Base-by-base conservation (phyloP, 2,888 invertebrate genomes). In the Cephus runcator region DNA sequence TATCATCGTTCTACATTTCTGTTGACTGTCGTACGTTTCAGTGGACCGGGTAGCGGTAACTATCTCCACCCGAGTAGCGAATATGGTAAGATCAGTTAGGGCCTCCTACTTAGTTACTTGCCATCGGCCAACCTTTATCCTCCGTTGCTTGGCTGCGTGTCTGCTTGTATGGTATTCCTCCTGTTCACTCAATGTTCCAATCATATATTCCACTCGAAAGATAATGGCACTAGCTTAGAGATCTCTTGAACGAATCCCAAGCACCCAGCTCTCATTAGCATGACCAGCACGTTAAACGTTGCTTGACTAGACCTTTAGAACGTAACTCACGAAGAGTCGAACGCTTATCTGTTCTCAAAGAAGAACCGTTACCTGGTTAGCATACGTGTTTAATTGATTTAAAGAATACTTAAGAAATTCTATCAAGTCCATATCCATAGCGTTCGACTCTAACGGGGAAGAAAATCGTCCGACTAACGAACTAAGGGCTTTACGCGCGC, bases 1-100 rank as follows among this genome's bases (percentile, higher is more conserved):
- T 77, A 77, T 82, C 73, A 76, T 80, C 83, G 83, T 85, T 86
- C 85, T 84, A 85, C 87, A 89, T 85, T 85, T 89, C 86, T 90
- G 88, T 88, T 88, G 84, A 89, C 87, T 89, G 85, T 90, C 90
- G 86, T 91, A 90, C 90, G 87, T 91, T 91, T 91, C 91, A 91
- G 91, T 88, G 91, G 91, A 87, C 89, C 91, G 84, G 90, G 89
- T 90, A 90, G 91, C 90, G 90, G 91, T 90, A 91, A 91, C 88
- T 91, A 90, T 87, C 91, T 91, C 76, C 91, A 91, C 88, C 91
- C 91, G 86, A 91, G 90, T 90, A 90, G 87, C 85, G 90, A 91
- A 88, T 91, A 91, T 88, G 91, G 91, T 91, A 91, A 91, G 91
- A 90, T 81, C 79, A 87, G 88, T 86, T 87, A 88, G 88, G 88